Evolutionary conservation across 64 coral and sea anemone species (phyloP), one percentile per base, ranked within the genome.

Genomic region (Platygyra sinensis): DNA sequence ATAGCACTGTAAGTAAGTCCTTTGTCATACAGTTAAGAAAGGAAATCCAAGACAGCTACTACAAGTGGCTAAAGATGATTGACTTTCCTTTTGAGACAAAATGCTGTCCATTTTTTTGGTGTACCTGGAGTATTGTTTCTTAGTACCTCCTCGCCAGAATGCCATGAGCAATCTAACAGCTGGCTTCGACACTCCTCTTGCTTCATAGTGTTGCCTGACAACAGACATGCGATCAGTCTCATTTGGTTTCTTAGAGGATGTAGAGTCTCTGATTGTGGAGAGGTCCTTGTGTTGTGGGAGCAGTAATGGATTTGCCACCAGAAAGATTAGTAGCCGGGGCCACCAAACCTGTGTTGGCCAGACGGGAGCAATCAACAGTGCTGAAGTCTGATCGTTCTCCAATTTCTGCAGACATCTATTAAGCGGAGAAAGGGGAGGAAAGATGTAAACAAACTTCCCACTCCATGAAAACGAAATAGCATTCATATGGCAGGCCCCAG

Each of bases 41-140:
- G 22, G 51, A 79, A 79, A 59, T 79, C 22, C 49, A 79, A 79
- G 76, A 55, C 76, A 59, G 76, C 49, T 79, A 9, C 76, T 79
- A 79, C 42, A 52, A n/a, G 49, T 54, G 76, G 75, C 17, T 77
- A 42, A 57, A 39, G 67, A 67, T 72, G 83, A 92, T 87, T 39
- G 75, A 86, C 77, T 52, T 87, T 52, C 63, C 83, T 76, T 87
- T 92, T n/a, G 76, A 30, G 24, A 87, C 90, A 92, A 92, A 92
- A 86, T 63, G 57, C 90, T 76, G 74, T 76, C 90, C 90, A 92
- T 62, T 77, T n/a, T n/a, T 52, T 73, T 61, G n/a, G 87, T 63
- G 74, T 87, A 88, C 61, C 52, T 79, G 75, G 39, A 27, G 73
- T 87, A 93, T 36, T 88, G 85, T 42, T 93, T 93, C 78, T 93